phyloP scores from a whole-genome alignment of 2,888 invertebrate species.

The Cyaniris semiargus region DNA sequence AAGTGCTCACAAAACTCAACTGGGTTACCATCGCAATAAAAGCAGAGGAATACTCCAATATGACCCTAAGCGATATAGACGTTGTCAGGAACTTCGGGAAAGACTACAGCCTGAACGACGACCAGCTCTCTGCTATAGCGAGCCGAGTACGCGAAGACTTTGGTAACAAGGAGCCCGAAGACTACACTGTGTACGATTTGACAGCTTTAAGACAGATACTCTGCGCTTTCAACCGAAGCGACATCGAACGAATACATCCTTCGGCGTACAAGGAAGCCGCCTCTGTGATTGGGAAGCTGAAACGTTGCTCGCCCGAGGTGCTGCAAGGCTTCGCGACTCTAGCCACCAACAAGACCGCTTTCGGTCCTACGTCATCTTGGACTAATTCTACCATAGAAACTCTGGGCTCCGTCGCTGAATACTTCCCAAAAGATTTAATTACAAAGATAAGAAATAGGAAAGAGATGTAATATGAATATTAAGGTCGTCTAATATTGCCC shows the following conservation, averaged over 20 bases:
- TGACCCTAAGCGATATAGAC: slow-evolving; percentile 75
- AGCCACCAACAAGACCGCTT: slow-evolving; percentile 65
- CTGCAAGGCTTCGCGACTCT: slow-evolving; percentile 70
- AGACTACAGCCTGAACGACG: slow-evolving; percentile 63
- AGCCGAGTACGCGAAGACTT: slow-evolving; percentile 75
- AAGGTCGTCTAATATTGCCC: neutral
- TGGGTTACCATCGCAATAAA: slow-evolving; percentile 74
- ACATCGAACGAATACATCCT: slow-evolving; percentile 76
- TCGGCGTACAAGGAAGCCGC: slow-evolving; percentile 76
- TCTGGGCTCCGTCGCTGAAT: slow-evolving; percentile 68
- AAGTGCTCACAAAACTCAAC: slow-evolving; percentile 61
- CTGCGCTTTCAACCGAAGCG: slow-evolving; percentile 77
- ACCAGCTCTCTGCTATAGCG: slow-evolving; percentile 72
- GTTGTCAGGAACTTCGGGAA: slow-evolving; percentile 79
- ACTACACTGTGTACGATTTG: slow-evolving; percentile 80
- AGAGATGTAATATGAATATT: neutral
- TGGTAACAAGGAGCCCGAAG: slow-evolving; percentile 75
- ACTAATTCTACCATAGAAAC: slow-evolving; percentile 54
- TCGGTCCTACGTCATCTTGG: slow-evolving; percentile 69
- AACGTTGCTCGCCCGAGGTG: slow-evolving; percentile 66
- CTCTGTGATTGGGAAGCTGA: slow-evolving; percentile 64
- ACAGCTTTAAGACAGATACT: slow-evolving; percentile 76
- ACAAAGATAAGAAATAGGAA: slow-evolving; percentile 31
- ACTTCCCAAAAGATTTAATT: slow-evolving; percentile 46
- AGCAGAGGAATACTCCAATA: slow-evolving; percentile 71